A percentile compares a stretch with the other conserved stretches of the same genome.
Conservation (phyloP, 2,888 invertebrate species). For the Acheta domesticus region DNA sequence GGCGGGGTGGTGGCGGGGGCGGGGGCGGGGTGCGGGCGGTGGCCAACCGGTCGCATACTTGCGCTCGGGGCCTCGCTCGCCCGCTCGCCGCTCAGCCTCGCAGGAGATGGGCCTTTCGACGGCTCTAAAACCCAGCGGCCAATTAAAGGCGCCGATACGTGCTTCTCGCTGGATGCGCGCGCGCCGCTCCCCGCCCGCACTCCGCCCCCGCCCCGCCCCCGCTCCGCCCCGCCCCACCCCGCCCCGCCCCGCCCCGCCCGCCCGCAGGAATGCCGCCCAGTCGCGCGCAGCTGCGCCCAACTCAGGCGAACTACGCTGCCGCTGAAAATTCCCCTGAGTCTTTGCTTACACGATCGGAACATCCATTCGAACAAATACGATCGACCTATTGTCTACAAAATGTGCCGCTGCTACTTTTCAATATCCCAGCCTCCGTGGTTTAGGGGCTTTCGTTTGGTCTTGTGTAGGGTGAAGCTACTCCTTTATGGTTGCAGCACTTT, state of each 20-base stretch:
- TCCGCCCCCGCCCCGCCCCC: not conserved
- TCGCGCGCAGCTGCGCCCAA: no score
- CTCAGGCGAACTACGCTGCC: no score
- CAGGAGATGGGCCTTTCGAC: slow-evolving; percentile 18
- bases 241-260: not conserved
- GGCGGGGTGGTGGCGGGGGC: not conserved
- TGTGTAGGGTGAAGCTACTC: no score
- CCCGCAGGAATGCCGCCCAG: not conserved
- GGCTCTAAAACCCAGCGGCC: not conserved
- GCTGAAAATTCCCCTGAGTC: no score
- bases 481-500: no score
- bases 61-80: not conserved
- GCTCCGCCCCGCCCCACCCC: not conserved
- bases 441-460: no score
- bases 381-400: no score
- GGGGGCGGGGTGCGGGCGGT: not conserved
- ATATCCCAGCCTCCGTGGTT: no score
- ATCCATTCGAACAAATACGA: no score
- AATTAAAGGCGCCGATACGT: slow-evolving; percentile 7
- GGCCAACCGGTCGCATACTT: slow-evolving; percentile 3
- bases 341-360: no score
- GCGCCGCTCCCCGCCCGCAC: not conserved
- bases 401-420: no score
- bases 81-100: not conserved
- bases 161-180: not conserved